Evolutionary conservation across 1,140 invertebrate species (phyloP).

Genomic region (Achatina immaculata): DNA sequence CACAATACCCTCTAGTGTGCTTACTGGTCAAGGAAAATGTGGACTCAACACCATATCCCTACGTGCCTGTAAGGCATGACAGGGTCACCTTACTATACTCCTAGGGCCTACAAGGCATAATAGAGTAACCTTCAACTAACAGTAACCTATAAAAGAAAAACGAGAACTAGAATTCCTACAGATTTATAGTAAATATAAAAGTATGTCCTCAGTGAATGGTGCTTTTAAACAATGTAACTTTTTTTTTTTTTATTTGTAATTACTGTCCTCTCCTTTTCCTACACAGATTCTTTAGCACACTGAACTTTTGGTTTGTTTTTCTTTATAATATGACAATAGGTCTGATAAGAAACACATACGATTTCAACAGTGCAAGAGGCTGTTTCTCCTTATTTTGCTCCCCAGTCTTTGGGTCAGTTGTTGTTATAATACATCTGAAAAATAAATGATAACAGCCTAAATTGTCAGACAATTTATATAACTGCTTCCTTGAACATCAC

Average conservation of each 20-base stretch:
- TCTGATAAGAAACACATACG: background rate
- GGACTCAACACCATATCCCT: too few species aligned
- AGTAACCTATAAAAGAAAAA: too few species aligned
- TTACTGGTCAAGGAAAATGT: too few species aligned
- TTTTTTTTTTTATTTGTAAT: background rate
- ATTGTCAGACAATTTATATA: background rate
- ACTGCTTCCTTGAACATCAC: background rate
- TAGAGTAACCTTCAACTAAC: too few species aligned
- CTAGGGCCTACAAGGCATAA: too few species aligned
- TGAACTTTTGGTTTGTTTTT: background rate
- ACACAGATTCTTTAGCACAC: background rate
- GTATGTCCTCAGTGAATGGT: too few species aligned
- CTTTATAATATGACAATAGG: background rate
- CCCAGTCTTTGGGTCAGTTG: slow-evolving; percentile 43
- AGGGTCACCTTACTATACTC: too few species aligned
- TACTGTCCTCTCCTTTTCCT: background rate
- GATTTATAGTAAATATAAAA: too few species aligned
- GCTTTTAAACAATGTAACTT: background rate
- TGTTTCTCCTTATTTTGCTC: slow-evolving; percentile 39
- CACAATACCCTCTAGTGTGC: too few species aligned
- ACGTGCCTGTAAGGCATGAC: too few species aligned
- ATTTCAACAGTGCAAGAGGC: slow-evolving; percentile 38
- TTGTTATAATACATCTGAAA: slow-evolving; percentile 50
- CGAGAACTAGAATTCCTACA: too few species aligned
- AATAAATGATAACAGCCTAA: background rate